A percentile compares a stretch with the other conserved stretches of the same genome.
phyloP scores from a whole-genome alignment of 2,888 invertebrate genomes.

The Entomobrya multifasciata region DNA sequence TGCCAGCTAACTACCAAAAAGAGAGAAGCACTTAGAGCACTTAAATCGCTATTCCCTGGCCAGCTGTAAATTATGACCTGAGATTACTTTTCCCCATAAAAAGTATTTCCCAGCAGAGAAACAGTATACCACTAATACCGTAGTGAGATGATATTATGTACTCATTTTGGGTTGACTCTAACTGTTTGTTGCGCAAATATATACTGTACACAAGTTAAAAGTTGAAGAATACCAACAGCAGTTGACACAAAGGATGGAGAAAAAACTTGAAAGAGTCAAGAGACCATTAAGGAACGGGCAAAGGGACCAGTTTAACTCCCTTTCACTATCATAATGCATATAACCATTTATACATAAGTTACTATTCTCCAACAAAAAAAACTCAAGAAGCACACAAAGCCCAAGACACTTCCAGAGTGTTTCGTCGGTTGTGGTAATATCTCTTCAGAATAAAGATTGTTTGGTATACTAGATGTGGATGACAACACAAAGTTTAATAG shows the following conservation, averaged over 20 bases:
- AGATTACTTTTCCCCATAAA: conserved; percentile 75
- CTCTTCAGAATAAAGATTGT: conserved; percentile 12
- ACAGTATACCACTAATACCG: neutral
- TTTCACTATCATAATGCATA: conserved; percentile 19
- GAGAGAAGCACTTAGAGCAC: conserved; percentile 74
- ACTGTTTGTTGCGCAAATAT: neutral
- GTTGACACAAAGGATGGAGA: conserved; percentile 25
- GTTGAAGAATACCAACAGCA: neutral
- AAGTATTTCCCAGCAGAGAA: conserved; percentile 62
- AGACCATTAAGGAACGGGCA: conserved; percentile 71
- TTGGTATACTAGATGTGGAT: conserved; percentile 34
- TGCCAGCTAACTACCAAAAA: conserved; percentile 74
- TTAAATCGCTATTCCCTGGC: conserved; percentile 75
- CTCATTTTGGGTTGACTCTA: conserved; percentile 19
- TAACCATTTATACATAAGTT: conserved; percentile 60
- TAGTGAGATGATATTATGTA: conserved; percentile 1
- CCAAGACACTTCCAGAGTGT: conserved; percentile 14
- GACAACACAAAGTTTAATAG: conserved; percentile 67
- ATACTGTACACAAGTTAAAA: conserved; percentile 37
- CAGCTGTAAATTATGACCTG: conserved; percentile 77
- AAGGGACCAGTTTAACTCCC: conserved; percentile 65
- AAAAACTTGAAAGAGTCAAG: conserved; percentile 64
- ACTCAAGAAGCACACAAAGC: conserved; percentile 22
- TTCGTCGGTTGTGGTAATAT: conserved; percentile 25
- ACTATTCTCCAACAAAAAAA: conserved; percentile 16